phyloP scores from a whole-genome alignment of 2,113 vertebrate species.

The Prinia subflava region DNA sequence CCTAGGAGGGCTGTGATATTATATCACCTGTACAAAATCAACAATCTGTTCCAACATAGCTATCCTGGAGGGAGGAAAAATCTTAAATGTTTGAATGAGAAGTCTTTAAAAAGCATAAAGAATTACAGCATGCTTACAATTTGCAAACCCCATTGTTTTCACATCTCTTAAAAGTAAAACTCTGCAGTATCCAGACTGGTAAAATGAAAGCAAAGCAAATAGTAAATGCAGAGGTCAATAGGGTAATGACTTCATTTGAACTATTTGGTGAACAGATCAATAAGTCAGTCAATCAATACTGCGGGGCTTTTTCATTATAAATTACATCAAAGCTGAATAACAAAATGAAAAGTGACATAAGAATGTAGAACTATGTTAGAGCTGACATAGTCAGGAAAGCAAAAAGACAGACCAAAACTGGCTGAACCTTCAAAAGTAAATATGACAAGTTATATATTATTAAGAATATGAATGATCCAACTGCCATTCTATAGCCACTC shows the following conservation, averaged over 20 bases:
- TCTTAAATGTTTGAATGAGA: neutral
- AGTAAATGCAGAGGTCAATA: neutral
- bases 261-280: conserved; percentile 5
- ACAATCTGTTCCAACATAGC: neutral
- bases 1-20: neutral
- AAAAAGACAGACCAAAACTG: neutral
- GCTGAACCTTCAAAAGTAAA: neutral
- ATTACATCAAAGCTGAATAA: neutral
- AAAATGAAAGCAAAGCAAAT: neutral
- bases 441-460: neutral
- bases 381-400: neutral
- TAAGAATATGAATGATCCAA: neutral
- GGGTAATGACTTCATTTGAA: conserved; percentile 29
- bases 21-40: neutral
- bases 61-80: neutral
- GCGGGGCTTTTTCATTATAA: neutral
- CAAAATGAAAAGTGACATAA: neutral
- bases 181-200: neutral
- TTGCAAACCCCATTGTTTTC: neutral
- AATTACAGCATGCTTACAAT: neutral
- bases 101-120: neutral
- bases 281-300: neutral
- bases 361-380: neutral
- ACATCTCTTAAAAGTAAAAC: neutral
- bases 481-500: neutral